These are phyloP conservation scores for Antheraea assamensis DNA, from an alignment of 2,888 invertebrate genomes.

Conservation along the genomic window DNA sequence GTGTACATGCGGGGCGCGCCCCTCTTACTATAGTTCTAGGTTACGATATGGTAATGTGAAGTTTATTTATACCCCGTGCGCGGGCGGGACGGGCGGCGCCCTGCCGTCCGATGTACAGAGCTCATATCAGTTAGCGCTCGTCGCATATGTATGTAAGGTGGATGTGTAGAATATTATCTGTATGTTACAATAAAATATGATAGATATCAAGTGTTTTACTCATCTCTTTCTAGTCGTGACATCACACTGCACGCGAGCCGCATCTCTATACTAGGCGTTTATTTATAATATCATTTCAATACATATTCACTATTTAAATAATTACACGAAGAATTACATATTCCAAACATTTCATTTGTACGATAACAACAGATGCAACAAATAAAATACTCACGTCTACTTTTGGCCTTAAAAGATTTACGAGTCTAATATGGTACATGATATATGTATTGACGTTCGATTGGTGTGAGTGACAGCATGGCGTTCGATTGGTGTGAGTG, in stretches of 20 bases:
- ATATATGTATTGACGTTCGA: too few relatives aligned
- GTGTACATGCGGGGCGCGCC: conserved; percentile 45
- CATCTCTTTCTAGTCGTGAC: conserved; percentile 17
- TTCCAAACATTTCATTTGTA: too few relatives aligned
- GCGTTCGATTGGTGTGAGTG: too few relatives aligned
- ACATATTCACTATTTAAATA: too few relatives aligned
- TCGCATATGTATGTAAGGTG: conserved; percentile 69
- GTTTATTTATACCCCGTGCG: conserved; percentile 57
- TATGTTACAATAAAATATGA: conserved; percentile 79
- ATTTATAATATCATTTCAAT: neutral
- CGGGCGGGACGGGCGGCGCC: conserved; percentile 29
- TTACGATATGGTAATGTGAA: conserved; percentile 60
- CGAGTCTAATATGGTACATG: too few relatives aligned
- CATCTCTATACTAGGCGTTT: neutral
- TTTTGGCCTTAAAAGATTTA: too few relatives aligned
- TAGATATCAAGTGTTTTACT: conserved; percentile 66
- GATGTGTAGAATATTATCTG: conserved; percentile 77
- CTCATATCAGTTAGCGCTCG: conserved; percentile 76
- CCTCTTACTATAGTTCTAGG: conserved; percentile 49
- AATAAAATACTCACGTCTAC: too few relatives aligned
- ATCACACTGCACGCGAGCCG: too few relatives aligned
- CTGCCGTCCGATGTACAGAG: conserved; percentile 56
- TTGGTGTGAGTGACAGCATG: too few relatives aligned
- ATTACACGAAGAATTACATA: too few relatives aligned
- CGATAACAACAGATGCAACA: too few relatives aligned